These are phyloP conservation scores for Nothobranchius kuhntae DNA, from an alignment of 2,113 vertebrate species.

Conservation along the genomic window DNA sequence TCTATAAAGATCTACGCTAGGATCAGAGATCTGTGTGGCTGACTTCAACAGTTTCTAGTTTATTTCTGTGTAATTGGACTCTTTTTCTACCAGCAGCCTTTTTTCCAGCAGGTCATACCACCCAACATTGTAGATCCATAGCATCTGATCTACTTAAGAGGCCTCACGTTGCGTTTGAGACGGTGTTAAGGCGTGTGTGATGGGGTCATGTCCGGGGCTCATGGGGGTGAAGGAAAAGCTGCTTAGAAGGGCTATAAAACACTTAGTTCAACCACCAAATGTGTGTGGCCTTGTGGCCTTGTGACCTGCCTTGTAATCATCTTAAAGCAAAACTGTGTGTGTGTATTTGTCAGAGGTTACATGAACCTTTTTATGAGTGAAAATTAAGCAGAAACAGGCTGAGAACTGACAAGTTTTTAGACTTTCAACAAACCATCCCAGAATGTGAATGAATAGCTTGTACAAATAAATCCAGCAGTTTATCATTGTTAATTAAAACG, in stretches of 20 bases:
- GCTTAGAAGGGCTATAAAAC: slow-evolving; percentile 64
- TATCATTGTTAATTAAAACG: no score
- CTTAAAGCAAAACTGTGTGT: slow-evolving; percentile 14
- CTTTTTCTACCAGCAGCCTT: slow-evolving; percentile 27
- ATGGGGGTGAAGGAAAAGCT: slow-evolving; percentile 51
- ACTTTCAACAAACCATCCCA: no score
- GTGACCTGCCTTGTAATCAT: slow-evolving; percentile 49
- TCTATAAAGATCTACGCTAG: no score
- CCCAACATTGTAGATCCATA: slow-evolving; percentile 68
- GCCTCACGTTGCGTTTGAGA: slow-evolving; percentile 33
- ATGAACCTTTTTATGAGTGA: background rate
- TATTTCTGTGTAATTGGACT: slow-evolving; percentile 15
- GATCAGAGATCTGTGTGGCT: background rate
- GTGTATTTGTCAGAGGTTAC: background rate
- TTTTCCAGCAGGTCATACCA: slow-evolving; percentile 55
- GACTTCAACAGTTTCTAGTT: slow-evolving; percentile 21
- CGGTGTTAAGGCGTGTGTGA: slow-evolving; percentile 51
- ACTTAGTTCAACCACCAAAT: slow-evolving; percentile 60
- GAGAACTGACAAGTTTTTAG: no score
- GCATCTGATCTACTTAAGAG: slow-evolving; percentile 73
- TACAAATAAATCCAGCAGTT: no score
- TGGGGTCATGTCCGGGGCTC: slow-evolving; percentile 62
- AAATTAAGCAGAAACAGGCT: background rate
- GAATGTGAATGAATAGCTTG: no score
- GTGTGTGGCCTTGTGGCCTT: slow-evolving; percentile 61